These are phyloP conservation scores for Aphodius granarius DNA, from an alignment of 2,888 invertebrate species.

Conservation along the genomic window DNA sequence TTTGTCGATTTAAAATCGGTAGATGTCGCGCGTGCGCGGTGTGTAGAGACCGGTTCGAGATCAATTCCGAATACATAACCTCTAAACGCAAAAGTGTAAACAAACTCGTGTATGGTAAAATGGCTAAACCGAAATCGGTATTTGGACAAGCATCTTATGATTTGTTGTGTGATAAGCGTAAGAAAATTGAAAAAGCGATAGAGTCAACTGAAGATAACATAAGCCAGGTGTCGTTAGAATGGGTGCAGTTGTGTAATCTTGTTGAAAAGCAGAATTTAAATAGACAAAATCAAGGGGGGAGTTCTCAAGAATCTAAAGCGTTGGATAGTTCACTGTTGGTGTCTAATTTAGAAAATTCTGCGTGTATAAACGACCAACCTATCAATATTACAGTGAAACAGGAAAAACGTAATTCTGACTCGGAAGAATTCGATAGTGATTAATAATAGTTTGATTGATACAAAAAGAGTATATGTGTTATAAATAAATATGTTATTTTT, in stretches of 20 bases:
- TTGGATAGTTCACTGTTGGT: background rate
- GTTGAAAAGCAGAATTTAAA: constrained; percentile 16
- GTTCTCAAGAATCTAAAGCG: background rate
- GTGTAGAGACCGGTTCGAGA: no score
- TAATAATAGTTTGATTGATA: background rate
- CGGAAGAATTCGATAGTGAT: constrained; percentile 26
- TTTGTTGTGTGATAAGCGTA: background rate
- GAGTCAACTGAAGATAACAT: constrained; percentile 16
- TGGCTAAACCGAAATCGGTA: no score
- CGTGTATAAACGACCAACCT: constrained; percentile 17
- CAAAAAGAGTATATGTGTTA: background rate
- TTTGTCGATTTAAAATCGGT: no score
- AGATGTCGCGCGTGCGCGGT: no score
- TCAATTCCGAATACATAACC: no score
- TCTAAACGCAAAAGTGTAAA: no score
- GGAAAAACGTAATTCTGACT: background rate
- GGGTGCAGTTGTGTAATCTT: constrained; percentile 25
- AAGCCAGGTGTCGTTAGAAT: constrained; percentile 22
- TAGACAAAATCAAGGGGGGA: background rate
- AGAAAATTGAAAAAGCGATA: constrained; percentile 9
- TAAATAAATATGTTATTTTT: background rate
- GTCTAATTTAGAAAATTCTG: constrained; percentile 15
- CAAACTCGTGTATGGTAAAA: no score
- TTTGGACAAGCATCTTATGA: no score
- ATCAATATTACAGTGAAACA: constrained; percentile 17